Percentiles rank a stretch among this genome's conserved stretches.
Evolutionary conservation across 2,113 vertebrate genomes (phyloP).

Genomic region (Stegastes partitus): DNA sequence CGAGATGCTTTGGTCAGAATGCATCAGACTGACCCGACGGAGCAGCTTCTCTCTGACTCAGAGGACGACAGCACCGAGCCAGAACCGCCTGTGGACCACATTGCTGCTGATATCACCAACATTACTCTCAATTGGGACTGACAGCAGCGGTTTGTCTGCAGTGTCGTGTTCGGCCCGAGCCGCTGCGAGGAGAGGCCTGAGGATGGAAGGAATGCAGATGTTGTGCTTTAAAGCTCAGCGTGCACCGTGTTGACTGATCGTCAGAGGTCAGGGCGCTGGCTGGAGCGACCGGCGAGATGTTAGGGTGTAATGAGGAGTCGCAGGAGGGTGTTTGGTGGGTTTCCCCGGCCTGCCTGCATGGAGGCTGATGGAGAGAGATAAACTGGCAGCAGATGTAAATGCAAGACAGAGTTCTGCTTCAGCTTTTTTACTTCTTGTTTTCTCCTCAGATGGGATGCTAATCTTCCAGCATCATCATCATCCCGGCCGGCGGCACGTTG

Average conservation of each 20-base stretch:
- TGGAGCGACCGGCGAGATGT: conserved; percentile 9
- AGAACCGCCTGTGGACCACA: conserved; percentile 30
- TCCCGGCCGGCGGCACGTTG: conserved; percentile 23
- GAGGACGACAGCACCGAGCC: background rate
- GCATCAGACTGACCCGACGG: conserved; percentile 31
- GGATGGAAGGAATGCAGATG: conserved; percentile 68
- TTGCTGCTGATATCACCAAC: conserved; percentile 19
- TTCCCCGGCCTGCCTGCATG: conserved; percentile 5
- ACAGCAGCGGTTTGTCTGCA: conserved; percentile 55
- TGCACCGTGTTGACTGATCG: conserved; percentile 33
- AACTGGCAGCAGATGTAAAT: background rate
- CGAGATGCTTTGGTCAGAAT: too few species aligned
- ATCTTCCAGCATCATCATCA: conserved; percentile 30
- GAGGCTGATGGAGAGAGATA: conserved; percentile 26
- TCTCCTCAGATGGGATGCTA: conserved; percentile 3
- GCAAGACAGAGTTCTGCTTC: background rate
- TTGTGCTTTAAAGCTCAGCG: conserved; percentile 31
- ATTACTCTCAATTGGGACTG: conserved; percentile 29
- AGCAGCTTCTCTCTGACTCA: conserved; percentile 13
- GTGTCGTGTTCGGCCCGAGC: conserved; percentile 42
- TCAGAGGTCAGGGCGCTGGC: conserved; percentile 34
- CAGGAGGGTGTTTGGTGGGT: background rate
- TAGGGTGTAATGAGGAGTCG: conserved; percentile 15
- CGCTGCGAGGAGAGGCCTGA: conserved; percentile 37
- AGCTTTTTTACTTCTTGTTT: conserved; percentile 30